phyloP scores from a whole-genome alignment of 37 sponge, comb jelly and placozoan species.

The Ephydatia muelleri region DNA sequence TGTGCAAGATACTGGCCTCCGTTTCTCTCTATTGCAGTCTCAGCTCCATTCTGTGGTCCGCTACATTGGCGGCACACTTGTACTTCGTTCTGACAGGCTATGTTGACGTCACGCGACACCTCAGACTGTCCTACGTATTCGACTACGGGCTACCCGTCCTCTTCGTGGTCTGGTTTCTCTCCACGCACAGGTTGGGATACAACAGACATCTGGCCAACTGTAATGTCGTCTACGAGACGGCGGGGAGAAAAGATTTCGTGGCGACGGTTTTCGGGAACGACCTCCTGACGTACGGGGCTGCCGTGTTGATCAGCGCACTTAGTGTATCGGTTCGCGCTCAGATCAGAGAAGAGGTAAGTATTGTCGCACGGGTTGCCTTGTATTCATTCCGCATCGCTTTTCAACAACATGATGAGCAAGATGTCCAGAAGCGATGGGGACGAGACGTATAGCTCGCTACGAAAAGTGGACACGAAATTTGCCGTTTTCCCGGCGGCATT shows the following conservation, averaged over 20 bases:
- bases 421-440: not conserved
- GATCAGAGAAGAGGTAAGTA: not conserved
- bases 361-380: not conserved
- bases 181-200: conserved; percentile 7
- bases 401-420: too few relatives aligned
- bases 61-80: conserved; percentile 34
- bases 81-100: conserved; percentile 38
- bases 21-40: conserved; percentile 43
- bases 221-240: not conserved
- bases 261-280: conserved; percentile 21
- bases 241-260: not conserved
- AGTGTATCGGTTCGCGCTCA: conserved; percentile 4
- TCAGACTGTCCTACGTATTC: conserved; percentile 28
- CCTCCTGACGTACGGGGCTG: conserved; percentile 28
- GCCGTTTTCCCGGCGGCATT: not conserved
- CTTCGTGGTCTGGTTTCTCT: conserved; percentile 36
- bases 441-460: not conserved
- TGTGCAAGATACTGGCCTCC: conserved; percentile 54
- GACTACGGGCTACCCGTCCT: conserved; percentile 41
- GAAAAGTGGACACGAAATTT: not conserved
- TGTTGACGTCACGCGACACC: not conserved
- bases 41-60: conserved; percentile 59
- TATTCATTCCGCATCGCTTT: too few relatives aligned
- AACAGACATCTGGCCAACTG: conserved; percentile 31
- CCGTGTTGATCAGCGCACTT: conserved; percentile 10